phyloP scores from a whole-genome alignment of 2,888 invertebrate species.

The Serripes groenlandicus region DNA sequence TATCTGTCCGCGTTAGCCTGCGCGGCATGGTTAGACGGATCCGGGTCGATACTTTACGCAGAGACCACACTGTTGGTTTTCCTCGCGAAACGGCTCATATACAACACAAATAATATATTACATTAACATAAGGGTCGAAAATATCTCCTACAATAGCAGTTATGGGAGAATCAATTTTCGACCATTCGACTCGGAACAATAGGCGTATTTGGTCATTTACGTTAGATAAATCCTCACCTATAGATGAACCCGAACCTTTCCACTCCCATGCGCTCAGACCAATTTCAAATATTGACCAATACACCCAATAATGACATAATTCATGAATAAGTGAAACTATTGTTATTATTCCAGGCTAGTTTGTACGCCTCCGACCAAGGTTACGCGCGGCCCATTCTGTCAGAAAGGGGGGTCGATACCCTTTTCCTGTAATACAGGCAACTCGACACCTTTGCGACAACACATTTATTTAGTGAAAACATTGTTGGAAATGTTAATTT shows the following conservation, averaged over 20 bases:
- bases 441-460: too few relatives aligned
- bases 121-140: not conserved
- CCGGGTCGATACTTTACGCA: too few relatives aligned
- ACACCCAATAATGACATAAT: constrained; percentile 37
- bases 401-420: too few relatives aligned
- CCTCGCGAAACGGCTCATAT: too few relatives aligned
- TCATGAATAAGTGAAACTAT: constrained; percentile 35
- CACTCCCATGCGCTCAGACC: constrained; percentile 41
- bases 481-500: too few relatives aligned
- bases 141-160: not conserved
- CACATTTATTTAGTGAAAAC: too few relatives aligned
- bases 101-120: not conserved
- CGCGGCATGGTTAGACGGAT: too few relatives aligned
- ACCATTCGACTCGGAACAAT: constrained; percentile 21
- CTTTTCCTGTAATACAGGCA: too few relatives aligned
- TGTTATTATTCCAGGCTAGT: constrained; percentile 3
- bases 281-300: constrained; percentile 57
- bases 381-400: too few relatives aligned
- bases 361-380: not conserved
- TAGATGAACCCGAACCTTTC: constrained; percentile 42
- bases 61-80: too few relatives aligned
- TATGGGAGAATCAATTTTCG: constrained; percentile 27
- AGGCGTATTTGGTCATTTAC: constrained; percentile 26
- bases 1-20: too few relatives aligned
- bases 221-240: constrained; percentile 24